Conservation (phyloP, 2,113 vertebrate species). For the Mesocricetus auratus region DNA sequence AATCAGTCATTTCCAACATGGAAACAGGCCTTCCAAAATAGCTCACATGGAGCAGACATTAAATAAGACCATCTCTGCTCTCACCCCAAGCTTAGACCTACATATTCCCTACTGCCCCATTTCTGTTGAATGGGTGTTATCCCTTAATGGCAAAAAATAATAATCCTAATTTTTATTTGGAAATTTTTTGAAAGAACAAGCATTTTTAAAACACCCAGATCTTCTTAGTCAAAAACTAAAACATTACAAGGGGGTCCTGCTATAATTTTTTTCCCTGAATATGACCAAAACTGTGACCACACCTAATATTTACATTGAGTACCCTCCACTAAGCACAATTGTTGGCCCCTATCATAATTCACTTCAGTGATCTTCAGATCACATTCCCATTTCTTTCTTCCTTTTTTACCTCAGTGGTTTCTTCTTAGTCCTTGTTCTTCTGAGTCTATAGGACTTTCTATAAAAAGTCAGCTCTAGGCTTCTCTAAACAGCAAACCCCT, state of each 20-base stretch:
- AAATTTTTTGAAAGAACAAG: conserved; percentile 24
- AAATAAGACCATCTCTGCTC: conserved; percentile 33
- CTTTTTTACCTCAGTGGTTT: conserved; percentile 44
- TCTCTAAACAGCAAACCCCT: conserved; percentile 48
- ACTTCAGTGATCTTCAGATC: conserved; percentile 36
- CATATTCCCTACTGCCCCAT: not conserved
- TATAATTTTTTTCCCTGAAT: conserved; percentile 48
- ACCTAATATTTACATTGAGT: conserved; percentile 49
- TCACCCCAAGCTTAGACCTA: not conserved
- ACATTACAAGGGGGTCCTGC: not conserved
- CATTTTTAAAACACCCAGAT: conserved; percentile 32
- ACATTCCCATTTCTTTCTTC: conserved; percentile 56
- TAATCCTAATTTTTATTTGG: not conserved
- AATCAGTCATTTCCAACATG: conserved; percentile 53
- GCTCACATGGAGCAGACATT: not conserved
- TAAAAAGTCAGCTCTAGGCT: conserved; percentile 33
- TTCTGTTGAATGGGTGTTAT: conserved; percentile 43
- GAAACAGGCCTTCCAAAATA: not conserved
- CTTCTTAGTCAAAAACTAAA: conserved; percentile 52
- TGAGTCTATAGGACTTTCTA: conserved; percentile 54
- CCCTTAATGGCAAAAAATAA: conserved; percentile 3
- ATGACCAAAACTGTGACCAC: conserved; percentile 10
- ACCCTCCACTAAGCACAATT: conserved; percentile 44
- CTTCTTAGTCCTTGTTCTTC: conserved; percentile 39
- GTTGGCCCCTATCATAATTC: not conserved